Base-by-base conservation (phyloP, 2,113 vertebrate species). In the Saccopteryx leptura region DNA sequence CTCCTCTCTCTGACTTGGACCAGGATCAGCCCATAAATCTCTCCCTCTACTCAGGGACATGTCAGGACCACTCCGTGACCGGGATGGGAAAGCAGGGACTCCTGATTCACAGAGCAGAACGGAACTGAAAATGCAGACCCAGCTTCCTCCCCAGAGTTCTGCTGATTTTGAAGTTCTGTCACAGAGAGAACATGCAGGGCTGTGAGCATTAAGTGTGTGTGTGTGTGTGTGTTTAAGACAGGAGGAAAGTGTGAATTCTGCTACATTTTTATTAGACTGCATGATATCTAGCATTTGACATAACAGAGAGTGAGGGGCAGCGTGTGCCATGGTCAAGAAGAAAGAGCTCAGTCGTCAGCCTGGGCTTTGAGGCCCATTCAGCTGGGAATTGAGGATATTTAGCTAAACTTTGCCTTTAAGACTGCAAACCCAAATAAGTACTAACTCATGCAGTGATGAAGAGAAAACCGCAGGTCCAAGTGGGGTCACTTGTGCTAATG, bases 1-100 rank as follows among this genome's bases (percentile, higher is more conserved):
- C 88, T 94, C 96, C 96, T 88, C 88, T 96, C 74, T 96, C 76
- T 93, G 88, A 87, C 63, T 18, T 66, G 89, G 95, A 85, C 76
- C 0, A 18, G 1, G 85, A 91, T 82, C 78, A 92, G 94, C 1
- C 60, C 31, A 31, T 85, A 9, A 71, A 14, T 15, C 80, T 91
- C 66, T 86, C 96, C 91, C 76, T 94, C 95, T 93, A 60, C 96
- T 76, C 11, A 65, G 12, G 14, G 63, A 90, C 82, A 6, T 6
- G 84, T 93, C 60, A 2, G 93, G 28, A 10, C 56, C 50, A 7
- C 72, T 96, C 76, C 39, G 66, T 96, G 95, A 96, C 17, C 56
- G 79, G 96, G 94, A 94, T 68, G 96, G 68, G 96, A 78, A 58
- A 79, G 63, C 7, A 0, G 50, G 52, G 3, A 63, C 75, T 11